Evolutionary conservation across 37 sponge, comb jelly and placozoan species (phyloP).

Genomic region (Aplysina aerophoba): DNA sequence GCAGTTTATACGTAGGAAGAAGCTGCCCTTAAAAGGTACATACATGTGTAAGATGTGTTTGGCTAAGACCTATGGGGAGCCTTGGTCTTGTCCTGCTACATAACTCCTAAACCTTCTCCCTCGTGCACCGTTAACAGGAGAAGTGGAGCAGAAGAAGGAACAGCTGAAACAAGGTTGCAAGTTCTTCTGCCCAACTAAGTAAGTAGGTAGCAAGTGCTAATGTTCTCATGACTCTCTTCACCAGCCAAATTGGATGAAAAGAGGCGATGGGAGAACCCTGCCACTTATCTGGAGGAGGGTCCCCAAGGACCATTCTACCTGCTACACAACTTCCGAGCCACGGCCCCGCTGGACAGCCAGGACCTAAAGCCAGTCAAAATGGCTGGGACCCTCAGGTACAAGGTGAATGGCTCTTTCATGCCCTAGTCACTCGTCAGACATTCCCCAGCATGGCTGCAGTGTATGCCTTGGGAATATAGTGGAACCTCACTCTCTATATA

Average conservation of each 20-base stretch:
- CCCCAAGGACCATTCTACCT: slow-evolving; percentile 51
- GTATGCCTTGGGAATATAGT: background rate
- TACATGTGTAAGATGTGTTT: too few species aligned
- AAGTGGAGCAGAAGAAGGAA: background rate
- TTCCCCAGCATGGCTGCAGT: too few species aligned
- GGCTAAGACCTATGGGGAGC: too few species aligned
- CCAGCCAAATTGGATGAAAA: slow-evolving; percentile 46
- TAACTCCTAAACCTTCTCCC: too few species aligned
- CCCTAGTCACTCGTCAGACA: too few species aligned
- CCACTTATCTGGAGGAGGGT: slow-evolving; percentile 45
- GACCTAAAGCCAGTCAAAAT: slow-evolving; percentile 47
- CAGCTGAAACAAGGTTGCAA: slow-evolving; percentile 12
- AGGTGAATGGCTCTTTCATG: slow-evolving; percentile 33
- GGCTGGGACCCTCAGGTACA: slow-evolving; percentile 65
- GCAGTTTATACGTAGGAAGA: background rate
- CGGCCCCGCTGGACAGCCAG: slow-evolving; percentile 39
- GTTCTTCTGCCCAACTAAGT: too few species aligned
- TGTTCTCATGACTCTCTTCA: background rate
- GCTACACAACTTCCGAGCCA: slow-evolving; percentile 66
- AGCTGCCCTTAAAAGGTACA: slow-evolving; percentile 1
- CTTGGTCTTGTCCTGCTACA: too few species aligned
- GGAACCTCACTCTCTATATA: background rate
- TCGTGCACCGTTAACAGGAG: background rate
- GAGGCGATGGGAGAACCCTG: slow-evolving; percentile 69
- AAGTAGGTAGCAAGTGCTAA: too few species aligned